Evolutionary conservation across 2,888 invertebrate genomes (phyloP).

Genomic region (Pseudococcus viburni): DNA sequence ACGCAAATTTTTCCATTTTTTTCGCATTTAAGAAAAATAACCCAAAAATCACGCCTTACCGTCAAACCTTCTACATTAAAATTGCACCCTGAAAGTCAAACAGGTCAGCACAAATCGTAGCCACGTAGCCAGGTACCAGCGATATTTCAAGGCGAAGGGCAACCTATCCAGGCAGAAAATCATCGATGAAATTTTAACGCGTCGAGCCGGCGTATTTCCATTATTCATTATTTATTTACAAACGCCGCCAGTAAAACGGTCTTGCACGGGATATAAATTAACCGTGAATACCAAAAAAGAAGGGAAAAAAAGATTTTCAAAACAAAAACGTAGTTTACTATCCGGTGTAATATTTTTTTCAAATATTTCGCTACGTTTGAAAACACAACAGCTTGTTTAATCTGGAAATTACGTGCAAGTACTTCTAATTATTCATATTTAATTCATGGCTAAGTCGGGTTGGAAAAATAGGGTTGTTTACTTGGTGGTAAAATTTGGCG

Average conservation of each 20-base stretch:
- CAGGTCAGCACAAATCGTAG: not conserved
- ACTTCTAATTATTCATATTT: slow-evolving; percentile 36
- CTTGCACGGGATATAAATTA: slow-evolving; percentile 24
- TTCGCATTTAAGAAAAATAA: not conserved
- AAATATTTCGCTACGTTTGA: not conserved
- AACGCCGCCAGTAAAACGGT: not conserved
- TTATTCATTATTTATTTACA: not conserved
- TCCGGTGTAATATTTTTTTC: slow-evolving; percentile 1
- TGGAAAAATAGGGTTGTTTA: not conserved
- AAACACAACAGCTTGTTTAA: slow-evolving; percentile 37
- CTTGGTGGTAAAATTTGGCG: slow-evolving; percentile 2
- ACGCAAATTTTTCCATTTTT: not conserved
- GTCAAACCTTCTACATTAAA: not conserved
- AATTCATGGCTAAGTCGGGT: not conserved
- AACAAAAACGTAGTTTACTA: slow-evolving; percentile 3
- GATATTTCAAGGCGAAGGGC: slow-evolving; percentile 14
- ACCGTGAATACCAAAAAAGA: not conserved
- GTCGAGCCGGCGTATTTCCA: not conserved
- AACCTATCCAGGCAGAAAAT: slow-evolving; percentile 6
- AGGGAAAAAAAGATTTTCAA: not conserved
- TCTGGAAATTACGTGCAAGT: slow-evolving; percentile 43
- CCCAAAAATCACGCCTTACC: not conserved
- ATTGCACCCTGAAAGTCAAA: not conserved
- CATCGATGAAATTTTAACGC: slow-evolving; percentile 8
- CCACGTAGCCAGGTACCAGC: not conserved